Evolutionary conservation across 2,888 invertebrate genomes (phyloP).

Genomic region (Ochlodes sylvanus): DNA sequence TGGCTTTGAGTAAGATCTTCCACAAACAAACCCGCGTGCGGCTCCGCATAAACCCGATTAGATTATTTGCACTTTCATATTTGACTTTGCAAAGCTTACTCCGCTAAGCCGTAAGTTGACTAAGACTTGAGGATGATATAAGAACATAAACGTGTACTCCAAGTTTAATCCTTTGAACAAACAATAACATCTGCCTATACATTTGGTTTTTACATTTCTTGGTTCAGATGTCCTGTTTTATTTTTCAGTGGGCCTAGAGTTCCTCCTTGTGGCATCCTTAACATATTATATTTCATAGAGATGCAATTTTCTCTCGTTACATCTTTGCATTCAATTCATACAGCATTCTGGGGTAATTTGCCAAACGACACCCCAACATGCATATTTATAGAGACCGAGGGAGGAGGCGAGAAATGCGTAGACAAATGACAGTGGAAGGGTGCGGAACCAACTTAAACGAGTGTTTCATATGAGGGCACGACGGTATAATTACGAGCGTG

Average conservation of each 20-base stretch:
- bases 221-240: background rate
- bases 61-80: constrained; percentile 42
- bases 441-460: constrained; percentile 37
- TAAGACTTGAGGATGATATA: constrained; percentile 19
- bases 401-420: constrained; percentile 38
- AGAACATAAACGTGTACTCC: constrained; percentile 7
- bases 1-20: constrained; percentile 36
- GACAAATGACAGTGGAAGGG: constrained; percentile 38
- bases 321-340: constrained; percentile 36
- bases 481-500: constrained; percentile 30
- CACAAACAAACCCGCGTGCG: constrained; percentile 32
- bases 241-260: background rate
- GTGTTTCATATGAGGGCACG: constrained; percentile 37
- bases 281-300: constrained; percentile 8
- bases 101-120: constrained; percentile 22
- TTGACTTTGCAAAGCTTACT: constrained; percentile 37
- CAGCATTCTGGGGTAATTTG: constrained; percentile 39
- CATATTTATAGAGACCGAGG: constrained; percentile 39
- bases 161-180: constrained; percentile 10
- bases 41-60: constrained; percentile 40
- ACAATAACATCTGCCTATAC: constrained; percentile 18
- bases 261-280: background rate
- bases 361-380: constrained; percentile 38
- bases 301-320: constrained; percentile 25
- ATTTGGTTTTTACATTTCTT: background rate